Evolutionary conservation across 92 coral and sea anemone genomes (phyloP).

Genomic region (Zoanthus sociatus): DNA sequence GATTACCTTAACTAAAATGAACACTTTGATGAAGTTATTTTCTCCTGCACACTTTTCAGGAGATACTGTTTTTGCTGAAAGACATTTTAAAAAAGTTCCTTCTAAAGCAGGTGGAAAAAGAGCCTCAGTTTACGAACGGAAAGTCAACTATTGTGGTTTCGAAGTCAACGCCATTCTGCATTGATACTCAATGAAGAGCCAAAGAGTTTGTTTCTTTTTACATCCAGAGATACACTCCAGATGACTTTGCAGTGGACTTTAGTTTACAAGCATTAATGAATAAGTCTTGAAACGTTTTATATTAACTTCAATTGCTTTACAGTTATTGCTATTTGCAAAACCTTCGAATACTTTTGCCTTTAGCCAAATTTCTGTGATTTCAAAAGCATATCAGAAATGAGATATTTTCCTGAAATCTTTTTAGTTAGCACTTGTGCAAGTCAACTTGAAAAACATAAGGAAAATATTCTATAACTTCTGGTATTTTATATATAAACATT

Average conservation of each 20-base stretch:
- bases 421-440: constrained; percentile 3
- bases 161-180: constrained; percentile 63
- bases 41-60: constrained; percentile 67
- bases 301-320: constrained; percentile 5
- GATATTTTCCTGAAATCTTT: constrained; percentile 1
- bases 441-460: neutral
- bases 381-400: neutral
- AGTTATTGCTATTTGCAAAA: neutral
- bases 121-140: constrained; percentile 58
- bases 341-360: neutral
- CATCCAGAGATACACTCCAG: constrained; percentile 67
- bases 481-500: neutral
- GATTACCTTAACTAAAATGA: constrained; percentile 56
- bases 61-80: constrained; percentile 56
- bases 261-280: constrained; percentile 70
- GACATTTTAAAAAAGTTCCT: constrained; percentile 70
- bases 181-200: constrained; percentile 70
- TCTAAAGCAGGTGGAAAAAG: constrained; percentile 58
- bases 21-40: constrained; percentile 61
- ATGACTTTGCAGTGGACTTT: constrained; percentile 59
- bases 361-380: neutral
- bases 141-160: constrained; percentile 67
- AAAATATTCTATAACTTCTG: neutral
- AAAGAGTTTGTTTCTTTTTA: constrained; percentile 60
- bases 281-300: neutral